Conservation (phyloP, 2,797 vertebrate species). For the Discoglossus pictus region DNA sequence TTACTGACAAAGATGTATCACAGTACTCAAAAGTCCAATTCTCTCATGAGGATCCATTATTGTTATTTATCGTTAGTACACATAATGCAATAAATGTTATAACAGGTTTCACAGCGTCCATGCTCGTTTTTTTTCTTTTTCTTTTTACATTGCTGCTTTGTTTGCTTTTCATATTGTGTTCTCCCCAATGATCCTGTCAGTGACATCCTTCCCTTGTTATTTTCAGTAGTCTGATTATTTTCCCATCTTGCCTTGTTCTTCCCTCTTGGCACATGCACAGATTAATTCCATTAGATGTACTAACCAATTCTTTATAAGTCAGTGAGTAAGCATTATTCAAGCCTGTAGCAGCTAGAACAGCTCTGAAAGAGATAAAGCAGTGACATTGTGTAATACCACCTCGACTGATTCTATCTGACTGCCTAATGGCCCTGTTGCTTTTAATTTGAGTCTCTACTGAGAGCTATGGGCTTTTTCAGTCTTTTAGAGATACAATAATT, state of each 20-base stretch:
- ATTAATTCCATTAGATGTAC: slow-evolving; percentile 48
- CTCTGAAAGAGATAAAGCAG: slow-evolving; percentile 32
- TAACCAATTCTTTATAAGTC: slow-evolving; percentile 44
- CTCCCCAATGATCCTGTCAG: neutral
- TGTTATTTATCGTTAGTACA: no score
- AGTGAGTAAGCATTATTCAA: slow-evolving; percentile 34
- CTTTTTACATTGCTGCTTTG: neutral
- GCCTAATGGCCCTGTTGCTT: slow-evolving; percentile 66
- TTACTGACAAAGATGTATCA: no score
- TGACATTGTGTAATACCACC: slow-evolving; percentile 45
- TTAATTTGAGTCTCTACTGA: slow-evolving; percentile 61
- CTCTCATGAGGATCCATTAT: no score
- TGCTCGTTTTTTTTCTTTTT: neutral
- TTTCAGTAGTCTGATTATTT: slow-evolving; percentile 12
- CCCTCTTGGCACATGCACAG: slow-evolving; percentile 34
- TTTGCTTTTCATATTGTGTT: neutral
- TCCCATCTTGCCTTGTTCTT: slow-evolving; percentile 6
- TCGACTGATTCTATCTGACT: slow-evolving; percentile 58
- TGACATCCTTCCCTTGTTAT: neutral
- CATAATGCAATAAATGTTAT: neutral
- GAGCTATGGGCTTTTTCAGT: slow-evolving; percentile 48
- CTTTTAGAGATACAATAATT: no score
- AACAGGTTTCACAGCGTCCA: neutral
- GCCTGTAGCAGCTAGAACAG: slow-evolving; percentile 16
- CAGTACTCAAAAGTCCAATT: no score